Percentiles rank a stretch among this genome's conserved stretches.
phyloP scores from a whole-genome alignment of 2,888 invertebrate species.

The Leucania comma region DNA sequence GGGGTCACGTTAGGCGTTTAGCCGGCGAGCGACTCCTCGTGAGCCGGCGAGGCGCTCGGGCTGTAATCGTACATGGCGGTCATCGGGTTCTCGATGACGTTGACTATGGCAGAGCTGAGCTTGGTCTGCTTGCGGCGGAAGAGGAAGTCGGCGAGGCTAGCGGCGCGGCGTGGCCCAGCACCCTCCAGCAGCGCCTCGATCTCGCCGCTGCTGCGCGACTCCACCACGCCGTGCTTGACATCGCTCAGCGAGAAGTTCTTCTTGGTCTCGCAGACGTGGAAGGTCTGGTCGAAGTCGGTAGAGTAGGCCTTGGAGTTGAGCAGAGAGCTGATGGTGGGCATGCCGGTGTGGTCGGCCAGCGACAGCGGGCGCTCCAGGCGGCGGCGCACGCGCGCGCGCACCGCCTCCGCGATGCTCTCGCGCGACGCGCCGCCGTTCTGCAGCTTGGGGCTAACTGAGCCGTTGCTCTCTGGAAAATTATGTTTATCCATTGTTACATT shows the following conservation, averaged over 20 bases:
- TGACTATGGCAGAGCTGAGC: conserved; percentile 59
- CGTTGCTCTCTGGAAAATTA: conserved; percentile 73
- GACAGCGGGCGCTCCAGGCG: conserved; percentile 81
- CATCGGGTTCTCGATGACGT: conserved; percentile 86
- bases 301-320: conserved; percentile 77
- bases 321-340: conserved; percentile 73
- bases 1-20: conserved; percentile 16
- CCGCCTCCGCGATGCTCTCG: conserved; percentile 79
- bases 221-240: conserved; percentile 63
- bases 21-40: conserved; percentile 32
- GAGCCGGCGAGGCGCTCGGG: conserved; percentile 17
- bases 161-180: conserved; percentile 67
- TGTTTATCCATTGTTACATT: neutral
- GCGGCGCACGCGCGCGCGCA: conserved; percentile 77
- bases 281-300: conserved; percentile 66
- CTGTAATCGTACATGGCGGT: conserved; percentile 67
- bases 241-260: conserved; percentile 70
- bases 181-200: conserved; percentile 69
- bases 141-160: conserved; percentile 76
- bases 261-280: conserved; percentile 54
- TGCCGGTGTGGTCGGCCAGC: conserved; percentile 74
- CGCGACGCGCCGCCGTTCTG: conserved; percentile 68
- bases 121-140: conserved; percentile 67
- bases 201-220: conserved; percentile 73
- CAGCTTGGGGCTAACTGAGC: conserved; percentile 66